Conservation (phyloP, 2,113 vertebrate species). For the Agapornis roseicollis region DNA sequence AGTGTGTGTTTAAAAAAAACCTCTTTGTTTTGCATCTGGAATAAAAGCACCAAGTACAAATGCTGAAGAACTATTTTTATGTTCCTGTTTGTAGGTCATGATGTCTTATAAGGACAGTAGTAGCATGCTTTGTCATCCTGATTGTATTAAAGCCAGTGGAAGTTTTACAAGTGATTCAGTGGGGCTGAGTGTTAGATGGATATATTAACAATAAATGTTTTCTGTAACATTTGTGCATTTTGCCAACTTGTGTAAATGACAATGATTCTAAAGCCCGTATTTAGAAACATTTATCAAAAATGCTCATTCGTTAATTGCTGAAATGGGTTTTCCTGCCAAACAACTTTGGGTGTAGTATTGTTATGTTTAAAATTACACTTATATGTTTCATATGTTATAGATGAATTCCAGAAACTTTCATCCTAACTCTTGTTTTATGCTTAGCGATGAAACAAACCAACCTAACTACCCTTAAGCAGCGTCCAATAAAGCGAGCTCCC, state of each 20-base stretch:
- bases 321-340: neutral
- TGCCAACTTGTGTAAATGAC: neutral
- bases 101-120: neutral
- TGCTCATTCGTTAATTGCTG: neutral
- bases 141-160: neutral
- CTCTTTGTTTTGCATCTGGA: neutral
- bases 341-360: neutral
- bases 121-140: neutral
- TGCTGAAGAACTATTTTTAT: neutral
- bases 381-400: neutral
- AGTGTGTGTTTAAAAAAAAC: neutral
- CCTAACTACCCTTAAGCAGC: slow-evolving; percentile 88
- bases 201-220: neutral
- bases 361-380: neutral
- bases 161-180: neutral
- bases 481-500: slow-evolving; percentile 90
- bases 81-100: neutral
- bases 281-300: neutral
- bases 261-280: neutral
- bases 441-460: slow-evolving; percentile 94
- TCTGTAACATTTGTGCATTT: neutral
- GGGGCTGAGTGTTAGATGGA: neutral
- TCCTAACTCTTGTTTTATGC: slow-evolving; percentile 52
- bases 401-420: neutral
- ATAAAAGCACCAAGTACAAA: neutral